Evolutionary conservation across 2,888 invertebrate species (phyloP).

Genomic region (Rhagonycha fulva): DNA sequence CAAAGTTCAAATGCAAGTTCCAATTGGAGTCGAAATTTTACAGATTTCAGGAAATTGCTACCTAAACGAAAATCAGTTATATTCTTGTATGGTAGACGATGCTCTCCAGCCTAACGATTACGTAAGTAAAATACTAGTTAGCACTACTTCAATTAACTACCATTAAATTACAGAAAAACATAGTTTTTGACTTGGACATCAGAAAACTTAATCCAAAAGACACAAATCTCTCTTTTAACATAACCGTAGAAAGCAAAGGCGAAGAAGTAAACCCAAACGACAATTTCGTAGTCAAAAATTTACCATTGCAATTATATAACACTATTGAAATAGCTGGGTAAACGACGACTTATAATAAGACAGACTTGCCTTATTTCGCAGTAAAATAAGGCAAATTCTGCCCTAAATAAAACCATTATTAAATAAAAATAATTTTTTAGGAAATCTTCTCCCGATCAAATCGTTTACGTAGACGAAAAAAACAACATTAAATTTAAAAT

Average conservation of each 20-base stretch:
- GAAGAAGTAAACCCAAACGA: conserved; percentile 36
- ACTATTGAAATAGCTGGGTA: conserved; percentile 40
- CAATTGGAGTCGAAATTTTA: conserved; percentile 34
- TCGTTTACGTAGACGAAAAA: conserved; percentile 32
- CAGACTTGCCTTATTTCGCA: too few relatives aligned
- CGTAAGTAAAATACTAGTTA: conserved; percentile 26
- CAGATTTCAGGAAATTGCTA: conserved; percentile 39
- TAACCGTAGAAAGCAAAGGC: conserved; percentile 40
- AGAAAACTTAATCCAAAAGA: conserved; percentile 24
- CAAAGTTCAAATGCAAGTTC: conserved; percentile 38
- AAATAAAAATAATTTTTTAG: conserved; percentile 24
- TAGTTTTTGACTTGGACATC: conserved; percentile 38
- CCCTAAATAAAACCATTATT: not conserved
- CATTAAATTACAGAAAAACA: conserved; percentile 17
- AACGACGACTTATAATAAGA: not conserved
- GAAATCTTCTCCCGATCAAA: conserved; percentile 33
- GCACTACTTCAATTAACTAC: not conserved
- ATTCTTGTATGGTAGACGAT: conserved; percentile 40
- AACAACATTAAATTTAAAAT: conserved; percentile 19
- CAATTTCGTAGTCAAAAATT: conserved; percentile 31
- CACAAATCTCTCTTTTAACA: conserved; percentile 32
- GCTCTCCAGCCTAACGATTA: conserved; percentile 28
- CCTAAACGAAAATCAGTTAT: conserved; percentile 13
- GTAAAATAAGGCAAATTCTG: too few relatives aligned
- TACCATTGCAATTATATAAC: conserved; percentile 36